Base-by-base conservation (phyloP, 2,888 invertebrate genomes). In the Cosmia trapezina region DNA sequence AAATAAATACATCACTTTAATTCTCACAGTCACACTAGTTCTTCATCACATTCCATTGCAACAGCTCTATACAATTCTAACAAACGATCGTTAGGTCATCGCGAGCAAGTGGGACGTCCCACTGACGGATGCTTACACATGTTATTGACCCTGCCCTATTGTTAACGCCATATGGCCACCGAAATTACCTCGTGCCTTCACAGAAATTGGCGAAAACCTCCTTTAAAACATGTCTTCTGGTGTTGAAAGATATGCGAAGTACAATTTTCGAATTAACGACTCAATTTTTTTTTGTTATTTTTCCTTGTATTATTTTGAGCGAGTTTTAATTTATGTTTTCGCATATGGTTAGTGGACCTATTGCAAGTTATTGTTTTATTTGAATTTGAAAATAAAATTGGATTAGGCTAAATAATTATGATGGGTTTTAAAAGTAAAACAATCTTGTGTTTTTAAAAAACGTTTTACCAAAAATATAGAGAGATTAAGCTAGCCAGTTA, bases 71-170 rank as follows among this genome's bases (percentile, higher is more conserved):
- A 88, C 53, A 79, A 86, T 84, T 81, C 88, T 80, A 76, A 80
- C 72, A 76, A 73, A 82, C 79, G 86, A 86, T 84, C 89, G 90
- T 90, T 90, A 89, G 93, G 92, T 91, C 94, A 93, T 90, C 90
- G 88, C 88, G 88, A 89, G 91, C 92, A 94, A 94, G 93, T 93
- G 93, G 93, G 91, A 90, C 94, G 93, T 91, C 93, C 94, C 91
- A 93, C 93, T 93, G 93, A 89, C 93, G 91, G 91, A 93, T 91
- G 91, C 92, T 90, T 90, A 91, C 91, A 89, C 92, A 93, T 95
- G 95, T 94, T 95, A 94, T 95, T 95, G 96, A 95, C 95, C 94
- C 93, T 92, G 90, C 92, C 93, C 94, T 93, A 94, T 95, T 93
- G 93, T 95, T 93, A 92, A 89, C 90, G 91, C 94, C 95, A 95